Percentiles rank a stretch among this genome's conserved stretches.
Conservation (phyloP, 2,797 vertebrate genomes). For the Leontocebus nigricollis region DNA sequence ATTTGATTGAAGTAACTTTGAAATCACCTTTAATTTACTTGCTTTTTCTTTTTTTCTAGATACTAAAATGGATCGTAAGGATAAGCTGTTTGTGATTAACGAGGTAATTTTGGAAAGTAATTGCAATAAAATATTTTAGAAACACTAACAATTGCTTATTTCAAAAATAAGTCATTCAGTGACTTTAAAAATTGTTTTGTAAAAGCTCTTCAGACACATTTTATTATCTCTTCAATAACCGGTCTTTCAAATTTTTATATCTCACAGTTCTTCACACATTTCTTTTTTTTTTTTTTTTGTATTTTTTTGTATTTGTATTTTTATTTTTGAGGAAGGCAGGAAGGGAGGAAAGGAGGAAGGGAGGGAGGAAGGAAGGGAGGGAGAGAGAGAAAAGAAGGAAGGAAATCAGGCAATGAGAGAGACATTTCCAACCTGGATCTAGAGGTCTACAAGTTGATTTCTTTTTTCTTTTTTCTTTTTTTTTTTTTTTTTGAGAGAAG, state of each 20-base stretch:
- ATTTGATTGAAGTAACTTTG: conserved; percentile 44
- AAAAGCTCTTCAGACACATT: background rate
- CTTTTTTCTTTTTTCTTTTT: too few species aligned
- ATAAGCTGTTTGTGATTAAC: conserved; percentile 96
- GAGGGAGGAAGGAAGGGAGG: too few species aligned
- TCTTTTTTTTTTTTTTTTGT: too few species aligned
- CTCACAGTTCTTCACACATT: background rate
- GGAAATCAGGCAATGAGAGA: too few species aligned
- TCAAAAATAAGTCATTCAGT: background rate
- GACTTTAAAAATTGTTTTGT: conserved; percentile 26
- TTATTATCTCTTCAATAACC: background rate
- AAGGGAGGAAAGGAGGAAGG: too few species aligned
- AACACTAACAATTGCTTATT: background rate
- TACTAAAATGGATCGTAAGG: conserved; percentile 99
- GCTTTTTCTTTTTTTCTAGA: conserved; percentile 84
- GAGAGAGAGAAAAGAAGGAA: too few species aligned
- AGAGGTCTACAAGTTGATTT: too few species aligned
- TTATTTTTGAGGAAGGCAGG: too few species aligned
- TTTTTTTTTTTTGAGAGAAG: too few species aligned
- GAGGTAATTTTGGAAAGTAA: conserved; percentile 88
- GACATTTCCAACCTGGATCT: too few species aligned
- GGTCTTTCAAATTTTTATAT: background rate
- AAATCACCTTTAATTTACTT: conserved; percentile 15
- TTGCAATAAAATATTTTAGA: background rate
- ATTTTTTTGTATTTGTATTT: too few species aligned